Conservation (phyloP, 2,888 invertebrate genomes). For the Drosophila neoperkinsi region DNA sequence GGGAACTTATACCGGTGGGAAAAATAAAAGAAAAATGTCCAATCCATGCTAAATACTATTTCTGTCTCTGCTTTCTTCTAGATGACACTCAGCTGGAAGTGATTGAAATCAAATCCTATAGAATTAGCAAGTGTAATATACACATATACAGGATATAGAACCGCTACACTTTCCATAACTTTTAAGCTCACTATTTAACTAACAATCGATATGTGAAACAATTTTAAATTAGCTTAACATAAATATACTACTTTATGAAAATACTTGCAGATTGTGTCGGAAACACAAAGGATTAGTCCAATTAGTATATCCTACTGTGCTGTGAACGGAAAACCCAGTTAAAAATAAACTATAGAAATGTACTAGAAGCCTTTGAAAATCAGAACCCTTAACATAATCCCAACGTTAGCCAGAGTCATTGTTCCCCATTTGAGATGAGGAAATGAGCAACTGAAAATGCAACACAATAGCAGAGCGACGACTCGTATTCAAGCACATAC, state of each 20-base stretch:
- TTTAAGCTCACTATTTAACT: too few species aligned
- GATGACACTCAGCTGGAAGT: not conserved
- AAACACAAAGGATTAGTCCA: not conserved
- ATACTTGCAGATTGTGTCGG: not conserved
- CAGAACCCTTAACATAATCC: conserved; percentile 8
- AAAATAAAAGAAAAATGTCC: not conserved
- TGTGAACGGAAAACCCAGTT: not conserved
- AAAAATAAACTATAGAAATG: conserved; percentile 1
- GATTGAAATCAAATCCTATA: not conserved
- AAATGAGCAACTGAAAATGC: conserved; percentile 28
- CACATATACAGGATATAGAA: not conserved
- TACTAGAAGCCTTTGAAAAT: not conserved
- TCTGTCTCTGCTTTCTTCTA: not conserved
- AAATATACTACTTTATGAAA: not conserved
- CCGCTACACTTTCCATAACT: not conserved
- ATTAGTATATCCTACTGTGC: not conserved
- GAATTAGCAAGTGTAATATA: not conserved
- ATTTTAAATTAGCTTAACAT: too few species aligned
- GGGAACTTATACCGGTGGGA: not conserved
- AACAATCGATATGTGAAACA: too few species aligned
- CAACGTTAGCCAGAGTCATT: conserved; percentile 15
- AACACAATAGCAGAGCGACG: conserved; percentile 28
- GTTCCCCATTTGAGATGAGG: conserved; percentile 6
- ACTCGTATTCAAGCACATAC: conserved; percentile 9
- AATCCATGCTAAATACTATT: not conserved